phyloP scores from a whole-genome alignment of 2,797 vertebrate genomes.

The Lithobates pipiens region DNA sequence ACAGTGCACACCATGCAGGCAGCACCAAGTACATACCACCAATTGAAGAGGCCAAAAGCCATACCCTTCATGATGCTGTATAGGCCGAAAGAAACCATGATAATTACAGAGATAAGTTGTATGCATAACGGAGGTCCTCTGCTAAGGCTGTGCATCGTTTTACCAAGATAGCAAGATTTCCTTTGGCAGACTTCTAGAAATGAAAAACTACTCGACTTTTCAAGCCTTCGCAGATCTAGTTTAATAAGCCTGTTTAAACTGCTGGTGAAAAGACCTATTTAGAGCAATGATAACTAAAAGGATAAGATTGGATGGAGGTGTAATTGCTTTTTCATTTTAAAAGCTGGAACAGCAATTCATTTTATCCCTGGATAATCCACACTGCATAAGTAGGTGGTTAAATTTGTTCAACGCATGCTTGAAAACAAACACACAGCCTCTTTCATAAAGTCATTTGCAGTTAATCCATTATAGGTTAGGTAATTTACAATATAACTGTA shows the following conservation, averaged over 20 bases:
- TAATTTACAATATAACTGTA: slow-evolving; percentile 11
- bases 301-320: slow-evolving; percentile 1
- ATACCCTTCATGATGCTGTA: slow-evolving; percentile 71
- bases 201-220: slow-evolving; percentile 11
- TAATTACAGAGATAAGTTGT: slow-evolving; percentile 70
- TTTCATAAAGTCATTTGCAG: slow-evolving; percentile 9
- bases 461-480: slow-evolving; percentile 12
- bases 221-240: neutral
- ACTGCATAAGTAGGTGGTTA: slow-evolving; percentile 36
- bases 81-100: slow-evolving; percentile 69
- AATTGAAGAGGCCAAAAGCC: slow-evolving; percentile 71
- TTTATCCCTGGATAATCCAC: slow-evolving; percentile 42
- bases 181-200: neutral
- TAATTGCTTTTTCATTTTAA: slow-evolving; percentile 41
- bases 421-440: slow-evolving; percentile 32
- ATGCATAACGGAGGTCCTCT: slow-evolving; percentile 68
- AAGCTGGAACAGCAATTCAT: slow-evolving; percentile 22
- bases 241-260: neutral
- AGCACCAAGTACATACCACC: slow-evolving; percentile 74
- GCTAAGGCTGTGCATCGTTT: slow-evolving; percentile 64
- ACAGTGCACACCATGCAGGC: slow-evolving; percentile 69
- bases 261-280: slow-evolving; percentile 12
- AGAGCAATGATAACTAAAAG: neutral
- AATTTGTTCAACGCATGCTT: slow-evolving; percentile 1
- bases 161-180: neutral